These are phyloP conservation scores for Drosophila simulans DNA, from an alignment of 1,140 invertebrate species.

Conservation along the genomic window DNA sequence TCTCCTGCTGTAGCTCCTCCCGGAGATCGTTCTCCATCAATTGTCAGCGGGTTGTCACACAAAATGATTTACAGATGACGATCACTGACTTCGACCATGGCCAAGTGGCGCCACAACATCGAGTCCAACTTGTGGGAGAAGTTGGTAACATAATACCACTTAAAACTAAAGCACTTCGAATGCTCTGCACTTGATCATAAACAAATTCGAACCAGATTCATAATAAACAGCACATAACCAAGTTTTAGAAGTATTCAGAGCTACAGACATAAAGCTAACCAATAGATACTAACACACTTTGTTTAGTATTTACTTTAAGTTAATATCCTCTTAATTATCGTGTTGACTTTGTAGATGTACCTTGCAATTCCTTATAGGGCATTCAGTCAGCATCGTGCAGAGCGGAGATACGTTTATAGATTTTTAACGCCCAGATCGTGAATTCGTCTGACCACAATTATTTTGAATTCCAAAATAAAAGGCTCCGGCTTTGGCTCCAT, in stretches of 20 bases:
- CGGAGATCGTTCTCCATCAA: conserved; percentile 39
- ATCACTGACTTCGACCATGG: conserved; percentile 19
- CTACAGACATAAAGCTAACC: too few species aligned
- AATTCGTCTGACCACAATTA: conserved; percentile 58
- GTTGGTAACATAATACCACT: not conserved
- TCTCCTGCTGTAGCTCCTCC: not conserved
- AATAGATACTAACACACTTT: too few species aligned
- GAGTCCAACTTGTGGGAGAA: conserved; percentile 11
- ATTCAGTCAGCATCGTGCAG: conserved; percentile 20
- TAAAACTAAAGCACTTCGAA: not conserved
- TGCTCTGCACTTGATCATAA: not conserved
- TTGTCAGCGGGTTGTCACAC: conserved; percentile 82
- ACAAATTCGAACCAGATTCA: too few species aligned
- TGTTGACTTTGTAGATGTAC: not conserved
- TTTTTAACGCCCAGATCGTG: conserved; percentile 71
- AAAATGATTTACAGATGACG: conserved; percentile 66
- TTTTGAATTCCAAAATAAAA: conserved; percentile 30
- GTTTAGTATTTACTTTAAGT: too few species aligned
- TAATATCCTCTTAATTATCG: not conserved
- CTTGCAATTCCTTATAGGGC: not conserved
- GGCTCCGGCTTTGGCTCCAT: conserved; percentile 3
- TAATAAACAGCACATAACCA: too few species aligned
- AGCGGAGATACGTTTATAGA: conserved; percentile 52
- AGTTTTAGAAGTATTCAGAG: too few species aligned
- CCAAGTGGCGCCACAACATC: conserved; percentile 56